phyloP scores from a whole-genome alignment of 2,797 vertebrate genomes.

The Chaetodon trifasciatus region DNA sequence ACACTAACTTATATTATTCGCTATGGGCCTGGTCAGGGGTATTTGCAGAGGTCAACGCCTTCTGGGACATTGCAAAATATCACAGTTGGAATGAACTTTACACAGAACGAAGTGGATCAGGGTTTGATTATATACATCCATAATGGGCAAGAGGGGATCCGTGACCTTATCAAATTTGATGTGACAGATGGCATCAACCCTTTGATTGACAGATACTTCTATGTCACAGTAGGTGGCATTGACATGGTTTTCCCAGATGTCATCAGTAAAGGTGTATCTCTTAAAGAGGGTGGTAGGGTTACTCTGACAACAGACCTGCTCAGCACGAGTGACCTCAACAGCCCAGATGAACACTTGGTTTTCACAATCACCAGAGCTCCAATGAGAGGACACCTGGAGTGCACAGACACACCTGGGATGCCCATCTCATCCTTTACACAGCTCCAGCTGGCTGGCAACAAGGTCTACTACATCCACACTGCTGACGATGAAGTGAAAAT shows the following conservation, averaged over 20 bases:
- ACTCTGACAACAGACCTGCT: conserved; percentile 95
- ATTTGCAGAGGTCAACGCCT: conserved; percentile 86
- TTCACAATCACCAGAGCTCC: conserved; percentile 96
- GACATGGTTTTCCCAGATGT: conserved; percentile 96
- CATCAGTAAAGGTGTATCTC: conserved; percentile 94
- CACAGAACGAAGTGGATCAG: conserved; percentile 94
- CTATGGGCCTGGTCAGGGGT: conserved; percentile 91
- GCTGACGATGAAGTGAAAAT: conserved; percentile 96
- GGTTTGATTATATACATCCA: conserved; percentile 91
- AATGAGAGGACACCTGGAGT: conserved; percentile 93
- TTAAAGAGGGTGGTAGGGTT: conserved; percentile 95
- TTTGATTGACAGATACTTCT: conserved; percentile 97
- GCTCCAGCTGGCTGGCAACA: conserved; percentile 95
- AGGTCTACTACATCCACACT: conserved; percentile 96
- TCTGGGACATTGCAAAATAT: conserved; percentile 88
- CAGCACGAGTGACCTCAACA: conserved; percentile 96
- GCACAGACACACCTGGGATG: conserved; percentile 91
- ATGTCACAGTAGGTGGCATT: conserved; percentile 92
- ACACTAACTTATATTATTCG: conserved; percentile 90
- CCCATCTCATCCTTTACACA: conserved; percentile 94
- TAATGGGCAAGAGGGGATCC: conserved; percentile 91
- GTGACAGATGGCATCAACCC: conserved; percentile 96
- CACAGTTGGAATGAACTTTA: conserved; percentile 95
- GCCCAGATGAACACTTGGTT: conserved; percentile 94
- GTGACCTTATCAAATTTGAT: conserved; percentile 97